These are phyloP conservation scores for Gallinago stenura DNA, from an alignment of 2,797 vertebrate species.

Conservation along the genomic window DNA sequence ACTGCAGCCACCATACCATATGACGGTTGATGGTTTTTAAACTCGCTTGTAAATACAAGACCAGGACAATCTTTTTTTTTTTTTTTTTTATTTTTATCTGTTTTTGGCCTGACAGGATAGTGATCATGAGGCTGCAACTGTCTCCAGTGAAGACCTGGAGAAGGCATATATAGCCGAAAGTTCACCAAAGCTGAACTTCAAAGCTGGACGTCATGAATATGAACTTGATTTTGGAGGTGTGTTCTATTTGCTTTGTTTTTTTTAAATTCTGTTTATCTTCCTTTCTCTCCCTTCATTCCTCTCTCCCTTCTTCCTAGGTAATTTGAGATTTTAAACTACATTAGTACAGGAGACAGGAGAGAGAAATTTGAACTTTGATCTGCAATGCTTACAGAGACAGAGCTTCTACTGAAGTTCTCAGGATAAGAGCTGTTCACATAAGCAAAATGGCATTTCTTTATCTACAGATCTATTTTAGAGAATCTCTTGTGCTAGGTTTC, in stretches of 20 bases:
- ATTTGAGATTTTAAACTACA: neutral
- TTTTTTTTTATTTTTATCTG: neutral
- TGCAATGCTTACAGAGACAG: neutral
- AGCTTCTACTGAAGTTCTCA: neutral
- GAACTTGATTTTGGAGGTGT: conserved; percentile 83
- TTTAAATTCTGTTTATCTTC: neutral
- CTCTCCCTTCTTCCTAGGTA: neutral
- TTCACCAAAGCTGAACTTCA: conserved; percentile 79
- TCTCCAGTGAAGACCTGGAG: conserved; percentile 87
- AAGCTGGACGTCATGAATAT: conserved; percentile 82
- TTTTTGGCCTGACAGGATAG: conserved; percentile 70
- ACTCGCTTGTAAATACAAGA: neutral
- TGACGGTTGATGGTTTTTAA: neutral
- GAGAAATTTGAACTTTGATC: neutral
- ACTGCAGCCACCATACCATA: neutral
- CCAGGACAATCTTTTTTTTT: neutral
- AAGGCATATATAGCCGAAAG: conserved; percentile 82
- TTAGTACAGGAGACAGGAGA: neutral
- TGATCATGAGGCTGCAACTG: conserved; percentile 69
- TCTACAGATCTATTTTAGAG: neutral
- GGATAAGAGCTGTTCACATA: neutral
- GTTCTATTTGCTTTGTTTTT: neutral
- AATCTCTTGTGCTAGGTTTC: neutral
- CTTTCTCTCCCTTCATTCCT: neutral
- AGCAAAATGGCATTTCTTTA: neutral